These are phyloP conservation scores for Actinia tenebrosa DNA, from an alignment of 64 coral and sea anemone species.

Conservation along the genomic window DNA sequence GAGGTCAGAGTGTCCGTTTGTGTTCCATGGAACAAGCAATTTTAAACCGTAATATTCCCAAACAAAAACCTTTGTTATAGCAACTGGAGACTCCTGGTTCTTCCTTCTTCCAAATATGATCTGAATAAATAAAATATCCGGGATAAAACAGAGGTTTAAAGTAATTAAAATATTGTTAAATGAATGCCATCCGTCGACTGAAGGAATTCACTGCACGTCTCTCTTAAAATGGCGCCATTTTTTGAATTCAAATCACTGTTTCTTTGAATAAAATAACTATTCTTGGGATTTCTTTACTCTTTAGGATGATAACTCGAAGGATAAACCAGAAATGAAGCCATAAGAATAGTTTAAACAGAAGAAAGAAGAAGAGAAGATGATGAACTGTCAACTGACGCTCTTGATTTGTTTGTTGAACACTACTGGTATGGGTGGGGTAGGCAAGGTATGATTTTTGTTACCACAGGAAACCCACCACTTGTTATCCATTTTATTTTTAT, in stretches of 20 bases:
- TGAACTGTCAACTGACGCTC: neutral
- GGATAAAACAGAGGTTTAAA: neutral
- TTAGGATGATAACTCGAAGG: neutral
- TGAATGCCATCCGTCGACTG: neutral
- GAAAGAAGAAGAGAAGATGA: neutral
- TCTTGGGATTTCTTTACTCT: neutral
- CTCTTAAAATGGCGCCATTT: neutral
- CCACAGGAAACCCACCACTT: neutral
- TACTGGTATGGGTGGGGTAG: neutral
- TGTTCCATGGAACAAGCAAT: neutral
- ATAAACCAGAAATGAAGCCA: neutral
- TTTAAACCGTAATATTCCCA: neutral
- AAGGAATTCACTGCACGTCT: neutral
- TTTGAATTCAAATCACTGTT: neutral
- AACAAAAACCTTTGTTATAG: conserved; percentile 8
- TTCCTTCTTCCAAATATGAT: neutral
- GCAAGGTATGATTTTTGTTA: neutral
- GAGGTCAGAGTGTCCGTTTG: neutral
- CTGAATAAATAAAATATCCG: neutral
- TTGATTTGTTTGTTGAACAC: neutral
- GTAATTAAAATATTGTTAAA: neutral
- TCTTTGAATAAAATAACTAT: neutral
- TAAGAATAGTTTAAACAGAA: neutral
- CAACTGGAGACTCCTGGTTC: neutral
- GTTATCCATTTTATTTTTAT: neutral